Evolutionary conservation across 2,888 invertebrate genomes (phyloP), one percentile per base, ranked within the genome.

Genomic region (Dorcus parallelipipedus): DNA sequence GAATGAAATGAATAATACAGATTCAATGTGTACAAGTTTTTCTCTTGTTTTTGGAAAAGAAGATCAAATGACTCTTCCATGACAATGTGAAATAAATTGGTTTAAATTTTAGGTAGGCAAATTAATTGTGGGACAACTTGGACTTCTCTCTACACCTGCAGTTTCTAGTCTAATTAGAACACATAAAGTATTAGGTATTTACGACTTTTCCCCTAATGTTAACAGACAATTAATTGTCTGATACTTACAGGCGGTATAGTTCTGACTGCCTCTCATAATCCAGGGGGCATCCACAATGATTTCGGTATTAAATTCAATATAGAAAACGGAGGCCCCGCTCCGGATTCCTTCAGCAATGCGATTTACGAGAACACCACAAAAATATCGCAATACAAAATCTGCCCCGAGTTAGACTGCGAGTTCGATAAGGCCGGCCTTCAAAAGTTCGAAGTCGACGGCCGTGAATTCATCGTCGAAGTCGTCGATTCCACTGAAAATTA

Each of bases 221-320:
- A 33, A 33, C 7, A 33, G 1, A 4, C 26, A 77, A 78, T 49
- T 10, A 7, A 41, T 10, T 9, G 5, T 7, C 26, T 33, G 26
- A 6, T 4, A 33, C 3, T 33, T 33, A 33, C 77, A 84, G 97
- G 97, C 67, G 99, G 98, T 9, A 97, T 99, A 67, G 91, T 99
- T 42, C 82, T 99, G 43, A 99, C 99, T 0, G 99, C 99, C 0
- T 97, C 97, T 10, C 99, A 99, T 79, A 99, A 99, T 80, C 99
- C 99, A 1, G 99, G 99, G 54, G 99, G 99, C 39, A 94, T 95
- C 6, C 86, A 96, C 73, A 92, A 93, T 65, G 99, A 99, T 80
- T 99, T 99, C 77, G 99, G 99, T 52, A 97, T 99, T 71, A 99
- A 99, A 79, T 99, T 93, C 80, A 99, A 99, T 81, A 93, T 91